Conservation (phyloP, 2,113 vertebrate genomes). For the Typhlomys cinereus region DNA sequence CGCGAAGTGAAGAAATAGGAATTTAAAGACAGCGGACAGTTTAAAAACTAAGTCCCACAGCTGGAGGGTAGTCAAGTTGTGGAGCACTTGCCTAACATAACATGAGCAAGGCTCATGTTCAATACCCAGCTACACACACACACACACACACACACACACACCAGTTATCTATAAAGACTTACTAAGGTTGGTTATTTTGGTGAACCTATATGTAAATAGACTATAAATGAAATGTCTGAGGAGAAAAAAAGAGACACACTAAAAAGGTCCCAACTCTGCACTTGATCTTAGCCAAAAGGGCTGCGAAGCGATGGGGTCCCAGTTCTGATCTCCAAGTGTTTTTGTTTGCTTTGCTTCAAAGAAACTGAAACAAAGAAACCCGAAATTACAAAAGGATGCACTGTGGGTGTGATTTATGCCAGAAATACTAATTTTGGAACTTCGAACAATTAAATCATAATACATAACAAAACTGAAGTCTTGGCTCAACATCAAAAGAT, state of each 20-base stretch:
- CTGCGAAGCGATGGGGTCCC: too few relatives aligned
- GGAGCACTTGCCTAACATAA: background rate
- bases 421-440: constrained; percentile 53
- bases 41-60: background rate
- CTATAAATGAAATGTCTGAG: background rate
- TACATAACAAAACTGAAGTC: constrained; percentile 25
- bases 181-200: background rate
- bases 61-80: too few relatives aligned
- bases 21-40: background rate
- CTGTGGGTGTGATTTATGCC: constrained; percentile 36
- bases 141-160: background rate
- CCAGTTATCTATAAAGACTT: background rate
- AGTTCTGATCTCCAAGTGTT: background rate
- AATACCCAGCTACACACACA: background rate
- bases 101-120: background rate
- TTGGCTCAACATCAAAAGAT: constrained; percentile 58
- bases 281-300: too few relatives aligned
- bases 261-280: too few relatives aligned
- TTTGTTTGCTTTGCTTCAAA: constrained; percentile 55
- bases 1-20: background rate
- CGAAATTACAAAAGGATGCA: constrained; percentile 41
- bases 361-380: constrained; percentile 68
- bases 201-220: background rate
- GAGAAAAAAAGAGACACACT: background rate
- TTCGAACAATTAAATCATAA: constrained; percentile 62